phyloP scores from a whole-genome alignment of 2,888 invertebrate species.

The Rhamphomyia laevipes region DNA sequence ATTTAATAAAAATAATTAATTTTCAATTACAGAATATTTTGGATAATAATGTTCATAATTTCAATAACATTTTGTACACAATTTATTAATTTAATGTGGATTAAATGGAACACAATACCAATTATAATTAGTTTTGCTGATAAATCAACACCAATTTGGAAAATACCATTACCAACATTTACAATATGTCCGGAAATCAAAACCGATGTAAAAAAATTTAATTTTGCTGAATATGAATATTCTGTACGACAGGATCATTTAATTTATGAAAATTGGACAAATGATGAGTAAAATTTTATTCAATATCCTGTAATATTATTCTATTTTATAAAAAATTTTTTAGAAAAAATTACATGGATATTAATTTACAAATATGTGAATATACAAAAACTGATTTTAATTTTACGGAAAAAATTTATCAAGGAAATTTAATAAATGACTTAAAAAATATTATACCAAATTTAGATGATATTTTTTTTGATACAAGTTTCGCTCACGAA shows the following conservation, averaged over 20 bases:
- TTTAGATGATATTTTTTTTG: not conserved
- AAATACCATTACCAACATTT: slow-evolving; percentile 12
- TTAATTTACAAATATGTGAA: not conserved
- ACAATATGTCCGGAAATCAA: slow-evolving; percentile 12
- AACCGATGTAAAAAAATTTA: not conserved
- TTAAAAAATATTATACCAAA: not conserved
- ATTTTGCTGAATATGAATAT: not conserved
- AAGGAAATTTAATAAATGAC: not conserved
- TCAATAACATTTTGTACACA: slow-evolving; percentile 43
- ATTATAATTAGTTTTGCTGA: slow-evolving; percentile 55
- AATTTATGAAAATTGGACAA: not conserved
- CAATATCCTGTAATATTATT: not conserved
- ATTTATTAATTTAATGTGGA: slow-evolving; percentile 45
- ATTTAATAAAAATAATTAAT: not conserved
- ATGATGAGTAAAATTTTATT: not conserved
- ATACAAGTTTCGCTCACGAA: not conserved
- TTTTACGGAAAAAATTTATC: not conserved
- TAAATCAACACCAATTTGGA: slow-evolving; percentile 39
- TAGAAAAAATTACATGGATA: not conserved
- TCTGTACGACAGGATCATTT: not conserved
- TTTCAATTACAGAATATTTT: slow-evolving; percentile 18
- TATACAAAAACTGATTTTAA: not conserved
- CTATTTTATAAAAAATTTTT: not conserved
- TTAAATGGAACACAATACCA: slow-evolving; percentile 50
- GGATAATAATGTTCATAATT: slow-evolving; percentile 43